Evolutionary conservation across 2,113 vertebrate genomes (phyloP).

Genomic region (Aphelocoma coerulescens): DNA sequence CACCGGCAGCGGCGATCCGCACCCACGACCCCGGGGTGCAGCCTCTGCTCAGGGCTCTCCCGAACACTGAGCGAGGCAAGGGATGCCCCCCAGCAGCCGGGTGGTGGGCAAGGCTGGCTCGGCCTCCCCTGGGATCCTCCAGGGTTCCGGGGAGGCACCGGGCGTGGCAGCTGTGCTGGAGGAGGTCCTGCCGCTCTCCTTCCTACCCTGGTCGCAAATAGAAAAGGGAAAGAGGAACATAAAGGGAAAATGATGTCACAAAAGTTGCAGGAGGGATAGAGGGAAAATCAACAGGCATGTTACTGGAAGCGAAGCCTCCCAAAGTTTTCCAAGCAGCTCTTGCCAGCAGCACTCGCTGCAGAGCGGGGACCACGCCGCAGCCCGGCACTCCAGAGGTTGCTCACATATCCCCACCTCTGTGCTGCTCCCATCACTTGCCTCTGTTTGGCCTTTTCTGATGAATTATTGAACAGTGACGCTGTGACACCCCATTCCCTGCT

Average conservation of each 20-base stretch:
- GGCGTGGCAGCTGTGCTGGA: background rate
- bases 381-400: background rate
- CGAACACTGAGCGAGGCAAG: accelerated
- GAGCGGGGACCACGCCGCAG: accelerated
- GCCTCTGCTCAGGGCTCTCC: background rate
- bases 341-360: background rate
- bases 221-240: background rate
- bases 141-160: accelerated
- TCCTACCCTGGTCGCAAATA: background rate
- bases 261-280: background rate
- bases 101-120: background rate
- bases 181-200: background rate
- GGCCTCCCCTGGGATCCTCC: background rate
- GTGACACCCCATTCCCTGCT: background rate
- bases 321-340: background rate
- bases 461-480: conserved; percentile 9
- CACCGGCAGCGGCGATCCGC: background rate
- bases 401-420: background rate
- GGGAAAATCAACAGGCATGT: background rate
- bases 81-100: background rate
- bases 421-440: background rate
- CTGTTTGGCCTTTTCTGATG: background rate
- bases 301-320: background rate
- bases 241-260: background rate
- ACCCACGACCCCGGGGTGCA: background rate